Conservation (phyloP, 2,113 vertebrate species). For the Tetrax tetrax region DNA sequence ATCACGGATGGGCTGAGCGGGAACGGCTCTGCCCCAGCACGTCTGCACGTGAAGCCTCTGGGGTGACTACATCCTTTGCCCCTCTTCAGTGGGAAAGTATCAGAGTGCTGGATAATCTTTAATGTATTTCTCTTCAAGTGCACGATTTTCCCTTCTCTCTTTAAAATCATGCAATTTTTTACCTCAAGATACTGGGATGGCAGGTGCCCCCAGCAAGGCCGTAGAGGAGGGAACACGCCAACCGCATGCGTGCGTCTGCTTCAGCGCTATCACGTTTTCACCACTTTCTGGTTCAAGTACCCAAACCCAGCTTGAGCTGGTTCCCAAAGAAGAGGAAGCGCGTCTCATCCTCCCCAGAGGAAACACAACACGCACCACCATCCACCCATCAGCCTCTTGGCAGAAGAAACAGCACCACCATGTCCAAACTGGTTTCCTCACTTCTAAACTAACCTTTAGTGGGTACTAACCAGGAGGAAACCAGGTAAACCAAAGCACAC, state of each 20-base stretch:
- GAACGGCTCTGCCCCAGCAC: background rate
- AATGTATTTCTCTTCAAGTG: background rate
- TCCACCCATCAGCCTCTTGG: background rate
- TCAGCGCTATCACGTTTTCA: background rate
- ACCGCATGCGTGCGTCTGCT: background rate
- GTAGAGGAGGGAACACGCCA: accelerated
- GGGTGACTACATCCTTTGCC: background rate
- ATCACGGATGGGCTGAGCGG: background rate
- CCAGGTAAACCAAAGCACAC: slow-evolving; percentile 23
- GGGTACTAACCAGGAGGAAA: background rate
- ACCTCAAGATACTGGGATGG: background rate
- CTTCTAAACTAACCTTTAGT: background rate
- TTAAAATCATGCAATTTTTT: background rate
- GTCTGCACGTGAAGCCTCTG: background rate
- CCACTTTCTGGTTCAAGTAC: background rate
- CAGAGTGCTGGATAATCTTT: background rate
- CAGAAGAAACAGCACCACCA: background rate
- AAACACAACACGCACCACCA: background rate
- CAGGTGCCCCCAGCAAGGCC: background rate
- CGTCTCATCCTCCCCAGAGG: background rate
- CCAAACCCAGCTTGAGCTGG: background rate
- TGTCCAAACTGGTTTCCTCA: background rate
- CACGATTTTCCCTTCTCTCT: background rate
- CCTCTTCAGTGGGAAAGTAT: no score
- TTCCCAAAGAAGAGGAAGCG: background rate